These are phyloP conservation scores for Cylas formicarius DNA, from an alignment of 1,140 invertebrate genomes.

Conservation along the genomic window DNA sequence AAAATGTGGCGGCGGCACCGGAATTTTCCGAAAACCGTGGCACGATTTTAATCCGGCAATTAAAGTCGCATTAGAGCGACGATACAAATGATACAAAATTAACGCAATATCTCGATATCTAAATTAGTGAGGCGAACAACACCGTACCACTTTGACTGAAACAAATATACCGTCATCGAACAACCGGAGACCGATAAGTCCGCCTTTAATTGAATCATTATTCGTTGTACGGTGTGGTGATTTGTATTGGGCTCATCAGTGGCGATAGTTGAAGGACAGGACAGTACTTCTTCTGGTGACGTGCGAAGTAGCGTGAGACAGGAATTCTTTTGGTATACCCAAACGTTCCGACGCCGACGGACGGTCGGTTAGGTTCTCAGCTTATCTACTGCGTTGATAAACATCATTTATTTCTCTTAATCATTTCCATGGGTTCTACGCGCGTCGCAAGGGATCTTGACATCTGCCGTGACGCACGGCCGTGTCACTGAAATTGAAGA, in stretches of 20 bases:
- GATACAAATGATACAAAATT: no score
- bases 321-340: conserved; percentile 16
- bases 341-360: conserved; percentile 14
- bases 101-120: no score
- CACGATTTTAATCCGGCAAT: no score
- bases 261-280: conserved; percentile 20
- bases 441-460: conserved; percentile 8
- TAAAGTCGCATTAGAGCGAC: no score
- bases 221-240: conserved; percentile 16
- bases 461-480: no score
- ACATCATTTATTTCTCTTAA: conserved; percentile 23
- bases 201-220: conserved; percentile 17
- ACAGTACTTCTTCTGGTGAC: conserved; percentile 19
- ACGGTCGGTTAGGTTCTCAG: conserved; percentile 8
- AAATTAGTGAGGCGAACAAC: no score
- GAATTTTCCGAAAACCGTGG: no score
- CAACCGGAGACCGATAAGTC: conserved; percentile 9
- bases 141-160: no score
- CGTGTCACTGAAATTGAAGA: no score
- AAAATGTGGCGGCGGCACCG: no score
- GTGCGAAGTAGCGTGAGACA: conserved; percentile 22
- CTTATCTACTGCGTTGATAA: conserved; percentile 20
- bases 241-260: conserved; percentile 19
- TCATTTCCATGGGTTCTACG: conserved; percentile 13
- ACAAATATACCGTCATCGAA: conserved; percentile 5